Evolutionary conservation across 2,113 vertebrate species (phyloP).

Genomic region (Pomatorhinus ruficollis): DNA sequence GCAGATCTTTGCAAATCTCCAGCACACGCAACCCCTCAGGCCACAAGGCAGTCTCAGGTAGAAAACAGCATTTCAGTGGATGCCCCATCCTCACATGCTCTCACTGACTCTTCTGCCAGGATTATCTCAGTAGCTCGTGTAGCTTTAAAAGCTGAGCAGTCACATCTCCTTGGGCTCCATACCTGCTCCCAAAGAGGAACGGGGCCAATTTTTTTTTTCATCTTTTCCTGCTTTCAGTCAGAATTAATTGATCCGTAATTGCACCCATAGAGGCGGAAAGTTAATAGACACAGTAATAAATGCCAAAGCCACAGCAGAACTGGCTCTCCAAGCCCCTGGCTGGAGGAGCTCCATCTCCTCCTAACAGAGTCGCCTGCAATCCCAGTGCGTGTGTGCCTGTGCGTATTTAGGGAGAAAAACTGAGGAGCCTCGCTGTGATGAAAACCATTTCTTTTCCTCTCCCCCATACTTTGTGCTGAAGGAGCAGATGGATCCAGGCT

Average conservation of each 20-base stretch:
- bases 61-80: neutral
- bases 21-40: neutral
- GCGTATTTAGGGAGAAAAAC: slow-evolving; percentile 30
- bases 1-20: neutral
- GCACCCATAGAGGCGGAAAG: neutral
- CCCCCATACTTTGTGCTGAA: slow-evolving; percentile 57
- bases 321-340: slow-evolving; percentile 16
- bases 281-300: slow-evolving; percentile 26
- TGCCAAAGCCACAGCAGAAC: slow-evolving; percentile 43
- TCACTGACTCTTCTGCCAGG: slow-evolving; percentile 7
- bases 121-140: neutral
- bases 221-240: neutral
- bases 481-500: slow-evolving; percentile 70
- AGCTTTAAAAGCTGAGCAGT: slow-evolving; percentile 59
- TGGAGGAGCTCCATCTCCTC: slow-evolving; percentile 48
- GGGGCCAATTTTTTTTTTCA: neutral
- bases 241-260: slow-evolving; percentile 48
- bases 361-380: neutral
- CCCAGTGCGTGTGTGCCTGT: neutral
- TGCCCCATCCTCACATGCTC: neutral
- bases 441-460: slow-evolving; percentile 51
- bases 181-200: slow-evolving; percentile 46
- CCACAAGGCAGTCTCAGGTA: neutral
- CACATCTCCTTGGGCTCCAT: slow-evolving; percentile 18
- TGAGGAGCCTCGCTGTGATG: neutral